Conservation (phyloP, 2,797 vertebrate genomes). For the Pangasius djambal region DNA sequence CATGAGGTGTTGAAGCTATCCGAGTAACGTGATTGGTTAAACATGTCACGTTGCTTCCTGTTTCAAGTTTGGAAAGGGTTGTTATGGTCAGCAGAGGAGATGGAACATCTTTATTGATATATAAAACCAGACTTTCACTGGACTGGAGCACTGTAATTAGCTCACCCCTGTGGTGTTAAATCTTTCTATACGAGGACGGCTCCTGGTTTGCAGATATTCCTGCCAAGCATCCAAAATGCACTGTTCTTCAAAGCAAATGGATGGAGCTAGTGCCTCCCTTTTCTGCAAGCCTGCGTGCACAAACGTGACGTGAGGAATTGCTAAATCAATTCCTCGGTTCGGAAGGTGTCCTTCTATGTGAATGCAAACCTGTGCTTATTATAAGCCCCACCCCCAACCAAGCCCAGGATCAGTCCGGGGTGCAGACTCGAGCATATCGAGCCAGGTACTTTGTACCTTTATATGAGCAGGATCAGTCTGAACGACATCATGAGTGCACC, state of each 20-base stretch:
- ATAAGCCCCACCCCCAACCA: not conserved
- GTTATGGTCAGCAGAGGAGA: not conserved
- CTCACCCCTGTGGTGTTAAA: not conserved
- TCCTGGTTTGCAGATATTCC: not conserved
- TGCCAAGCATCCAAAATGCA: not conserved
- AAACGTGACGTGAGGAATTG: not conserved
- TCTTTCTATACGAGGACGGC: not conserved
- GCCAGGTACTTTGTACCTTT: not conserved
- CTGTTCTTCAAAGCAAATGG: not conserved
- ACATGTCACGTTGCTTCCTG: too few species aligned
- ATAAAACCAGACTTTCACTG: not conserved
- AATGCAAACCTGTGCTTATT: not conserved
- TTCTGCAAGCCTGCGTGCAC: not conserved
- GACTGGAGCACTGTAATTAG: not conserved
- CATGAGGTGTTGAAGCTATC: not conserved
- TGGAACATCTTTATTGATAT: not conserved
- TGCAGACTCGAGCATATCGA: not conserved
- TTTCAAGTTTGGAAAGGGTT: not conserved
- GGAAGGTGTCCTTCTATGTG: not conserved
- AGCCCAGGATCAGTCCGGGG: not conserved
- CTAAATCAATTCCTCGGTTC: not conserved
- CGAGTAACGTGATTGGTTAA: not conserved
- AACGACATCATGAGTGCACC: not conserved
- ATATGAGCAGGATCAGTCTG: not conserved
- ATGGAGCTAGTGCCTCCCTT: not conserved